Percentiles rank a stretch among this genome's conserved stretches.
Conservation (phyloP, 2,888 invertebrate species). For the Habroteleia sp. region DNA sequence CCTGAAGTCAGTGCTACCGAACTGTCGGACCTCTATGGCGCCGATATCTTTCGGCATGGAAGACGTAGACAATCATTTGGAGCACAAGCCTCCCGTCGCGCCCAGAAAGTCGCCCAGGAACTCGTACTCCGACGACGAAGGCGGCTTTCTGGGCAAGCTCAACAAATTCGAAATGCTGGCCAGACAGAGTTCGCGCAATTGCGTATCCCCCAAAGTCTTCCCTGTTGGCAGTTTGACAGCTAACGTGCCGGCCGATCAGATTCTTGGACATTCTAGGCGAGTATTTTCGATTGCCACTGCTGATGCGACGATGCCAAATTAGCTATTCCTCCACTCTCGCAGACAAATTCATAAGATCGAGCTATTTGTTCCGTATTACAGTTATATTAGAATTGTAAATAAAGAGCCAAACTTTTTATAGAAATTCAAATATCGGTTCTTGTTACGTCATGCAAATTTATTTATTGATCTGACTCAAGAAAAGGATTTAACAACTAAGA, state of each 20-base stretch:
- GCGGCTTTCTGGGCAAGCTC: slow-evolving; percentile 87
- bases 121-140: slow-evolving; percentile 83
- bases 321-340: too few relatives aligned
- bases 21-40: slow-evolving; percentile 89
- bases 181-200: slow-evolving; percentile 80
- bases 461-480: too few relatives aligned
- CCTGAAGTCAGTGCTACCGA: slow-evolving; percentile 91
- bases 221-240: slow-evolving; percentile 89
- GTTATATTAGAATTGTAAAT: too few relatives aligned
- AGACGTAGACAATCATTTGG: slow-evolving; percentile 70
- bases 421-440: too few relatives aligned
- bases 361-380: too few relatives aligned
- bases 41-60: slow-evolving; percentile 85
- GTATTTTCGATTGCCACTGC: slow-evolving; percentile 27
- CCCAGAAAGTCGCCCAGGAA: slow-evolving; percentile 84
- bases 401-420: too few relatives aligned
- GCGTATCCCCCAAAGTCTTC: slow-evolving; percentile 89
- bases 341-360: too few relatives aligned
- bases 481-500: too few relatives aligned
- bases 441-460: too few relatives aligned
- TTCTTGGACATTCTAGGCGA: slow-evolving; percentile 80
- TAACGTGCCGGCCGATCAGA: slow-evolving; percentile 91
- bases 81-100: slow-evolving; percentile 85
- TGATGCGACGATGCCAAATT: neutral
- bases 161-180: slow-evolving; percentile 91